Conservation (phyloP, 2,797 vertebrate genomes). For the Periophthalmus magnuspinnatus region DNA sequence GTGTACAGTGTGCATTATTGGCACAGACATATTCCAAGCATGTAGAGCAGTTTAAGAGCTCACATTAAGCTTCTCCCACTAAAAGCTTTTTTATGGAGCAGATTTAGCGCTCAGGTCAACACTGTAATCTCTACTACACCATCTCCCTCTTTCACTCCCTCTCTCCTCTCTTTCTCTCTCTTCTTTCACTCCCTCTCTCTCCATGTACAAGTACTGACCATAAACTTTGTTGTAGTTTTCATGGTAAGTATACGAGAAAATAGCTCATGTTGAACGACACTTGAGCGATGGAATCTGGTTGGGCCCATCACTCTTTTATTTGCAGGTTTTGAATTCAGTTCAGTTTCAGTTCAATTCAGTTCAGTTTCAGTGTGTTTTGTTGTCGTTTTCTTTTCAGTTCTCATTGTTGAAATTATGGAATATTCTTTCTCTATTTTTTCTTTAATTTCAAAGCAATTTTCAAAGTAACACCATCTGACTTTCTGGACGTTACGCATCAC, state of each 20-base stretch:
- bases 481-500: too few relatives aligned
- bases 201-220: neutral
- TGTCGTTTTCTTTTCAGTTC: too few relatives aligned
- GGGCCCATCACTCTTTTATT: too few relatives aligned
- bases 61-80: slow-evolving; percentile 2
- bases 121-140: neutral
- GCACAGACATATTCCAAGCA: neutral
- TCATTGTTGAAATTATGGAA: too few relatives aligned
- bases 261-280: too few relatives aligned
- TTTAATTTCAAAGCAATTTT: neutral
- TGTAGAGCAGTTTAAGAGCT: neutral
- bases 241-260: too few relatives aligned
- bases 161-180: neutral
- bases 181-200: neutral
- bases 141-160: neutral
- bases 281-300: too few relatives aligned
- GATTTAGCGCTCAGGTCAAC: slow-evolving; percentile 3
- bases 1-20: neutral
- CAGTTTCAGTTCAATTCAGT: too few relatives aligned
- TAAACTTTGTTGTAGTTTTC: neutral
- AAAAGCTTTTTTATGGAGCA: slow-evolving; percentile 11
- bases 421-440: too few relatives aligned
- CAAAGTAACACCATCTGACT: neutral
- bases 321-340: too few relatives aligned
- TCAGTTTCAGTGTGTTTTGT: too few relatives aligned